Evolutionary conservation across 1,140 invertebrate species (phyloP).

Genomic region (Aphis gossypii): DNA sequence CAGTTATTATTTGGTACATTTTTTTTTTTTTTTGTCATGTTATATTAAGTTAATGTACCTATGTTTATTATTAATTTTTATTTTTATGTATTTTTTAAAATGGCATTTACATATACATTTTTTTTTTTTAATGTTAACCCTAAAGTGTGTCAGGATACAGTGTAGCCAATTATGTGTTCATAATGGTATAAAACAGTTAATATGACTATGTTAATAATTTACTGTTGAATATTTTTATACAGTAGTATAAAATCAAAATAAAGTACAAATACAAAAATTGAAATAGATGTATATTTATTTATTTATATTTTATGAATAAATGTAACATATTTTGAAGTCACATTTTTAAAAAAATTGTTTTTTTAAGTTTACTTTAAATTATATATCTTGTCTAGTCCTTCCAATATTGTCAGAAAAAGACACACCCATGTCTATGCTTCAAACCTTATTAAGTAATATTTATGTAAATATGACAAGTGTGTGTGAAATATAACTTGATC

Average conservation of each 20-base stretch:
- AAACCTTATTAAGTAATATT: background rate
- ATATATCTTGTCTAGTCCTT: too few species aligned
- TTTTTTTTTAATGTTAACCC: background rate
- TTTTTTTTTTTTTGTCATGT: background rate
- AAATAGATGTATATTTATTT: too few species aligned
- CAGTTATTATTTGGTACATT: background rate
- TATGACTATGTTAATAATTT: too few species aligned
- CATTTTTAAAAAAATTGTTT: background rate
- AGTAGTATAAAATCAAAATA: background rate
- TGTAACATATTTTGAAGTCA: background rate
- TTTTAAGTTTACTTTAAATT: too few species aligned
- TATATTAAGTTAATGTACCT: background rate
- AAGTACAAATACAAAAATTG: background rate
- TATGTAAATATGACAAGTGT: too few species aligned
- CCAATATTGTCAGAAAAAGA: too few species aligned
- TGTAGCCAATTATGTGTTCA: background rate
- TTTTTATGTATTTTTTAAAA: background rate
- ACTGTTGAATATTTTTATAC: background rate
- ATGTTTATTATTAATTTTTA: background rate
- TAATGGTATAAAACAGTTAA: background rate
- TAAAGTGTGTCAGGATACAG: too few species aligned
- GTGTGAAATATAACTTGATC: too few species aligned
- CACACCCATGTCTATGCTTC: too few species aligned
- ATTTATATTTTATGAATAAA: background rate
- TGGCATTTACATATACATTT: background rate